Conservation (phyloP, 2,797 vertebrate species). For the Podargus strigoides region DNA sequence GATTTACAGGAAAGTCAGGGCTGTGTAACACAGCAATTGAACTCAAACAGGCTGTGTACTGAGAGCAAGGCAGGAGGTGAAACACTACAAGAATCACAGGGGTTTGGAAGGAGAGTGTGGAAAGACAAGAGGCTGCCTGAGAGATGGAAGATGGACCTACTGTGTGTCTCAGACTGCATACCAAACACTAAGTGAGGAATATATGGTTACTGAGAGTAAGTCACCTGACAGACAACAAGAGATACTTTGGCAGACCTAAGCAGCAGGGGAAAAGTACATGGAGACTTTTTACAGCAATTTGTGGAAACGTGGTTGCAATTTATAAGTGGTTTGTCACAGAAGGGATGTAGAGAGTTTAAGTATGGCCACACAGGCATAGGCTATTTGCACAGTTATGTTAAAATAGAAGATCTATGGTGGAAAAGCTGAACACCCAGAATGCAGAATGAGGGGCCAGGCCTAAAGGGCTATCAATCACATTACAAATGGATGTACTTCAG, state of each 20-base stretch:
- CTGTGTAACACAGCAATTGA: background rate
- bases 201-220: background rate
- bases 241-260: background rate
- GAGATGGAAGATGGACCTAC: background rate
- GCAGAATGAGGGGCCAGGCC: background rate
- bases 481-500: background rate
- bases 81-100: background rate
- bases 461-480: background rate
- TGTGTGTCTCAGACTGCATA: background rate
- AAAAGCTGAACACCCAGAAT: background rate
- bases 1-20: background rate
- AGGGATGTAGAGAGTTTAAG: background rate
- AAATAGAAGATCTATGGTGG: background rate
- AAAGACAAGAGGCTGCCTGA: background rate
- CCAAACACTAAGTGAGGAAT: background rate
- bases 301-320: background rate
- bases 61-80: background rate
- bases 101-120: background rate
- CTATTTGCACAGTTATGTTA: background rate
- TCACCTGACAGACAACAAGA: background rate
- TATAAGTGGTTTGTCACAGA: background rate
- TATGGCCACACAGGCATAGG: background rate
- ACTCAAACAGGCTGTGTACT: background rate
- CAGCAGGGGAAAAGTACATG: rapidly evolving
- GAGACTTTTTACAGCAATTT: background rate